phyloP scores from a whole-genome alignment of 2,113 vertebrate species.

The Hucho hucho region DNA sequence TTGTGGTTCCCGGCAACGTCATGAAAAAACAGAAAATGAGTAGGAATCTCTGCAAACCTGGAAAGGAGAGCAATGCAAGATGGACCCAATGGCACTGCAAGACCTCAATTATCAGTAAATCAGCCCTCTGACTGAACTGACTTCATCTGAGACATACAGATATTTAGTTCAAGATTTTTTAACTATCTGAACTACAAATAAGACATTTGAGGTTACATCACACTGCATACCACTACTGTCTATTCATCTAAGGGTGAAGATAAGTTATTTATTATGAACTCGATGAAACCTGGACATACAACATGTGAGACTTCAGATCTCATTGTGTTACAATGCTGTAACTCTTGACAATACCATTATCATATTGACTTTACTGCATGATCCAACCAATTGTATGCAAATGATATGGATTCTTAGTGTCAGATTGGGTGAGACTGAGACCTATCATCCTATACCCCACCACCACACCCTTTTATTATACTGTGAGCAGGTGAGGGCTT shows the following conservation, averaged over 20 bases:
- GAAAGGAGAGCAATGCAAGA: neutral
- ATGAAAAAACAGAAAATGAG: constrained; percentile 15
- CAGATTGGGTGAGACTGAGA: too few species aligned
- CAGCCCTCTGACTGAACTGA: neutral
- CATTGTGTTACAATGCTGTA: neutral
- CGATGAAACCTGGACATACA: neutral
- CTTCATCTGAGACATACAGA: neutral
- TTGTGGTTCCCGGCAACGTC: constrained; percentile 15
- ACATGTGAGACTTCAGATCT: neutral
- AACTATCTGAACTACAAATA: neutral
- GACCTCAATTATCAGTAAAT: neutral
- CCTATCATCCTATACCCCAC: too few species aligned
- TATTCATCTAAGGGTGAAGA: too few species aligned
- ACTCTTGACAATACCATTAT: too few species aligned
- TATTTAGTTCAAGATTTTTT: neutral
- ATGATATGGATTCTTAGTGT: too few species aligned
- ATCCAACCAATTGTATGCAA: too few species aligned
- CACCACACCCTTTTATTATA: too few species aligned
- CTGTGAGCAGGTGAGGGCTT: too few species aligned
- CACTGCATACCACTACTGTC: too few species aligned
- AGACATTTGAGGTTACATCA: neutral
- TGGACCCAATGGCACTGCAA: neutral
- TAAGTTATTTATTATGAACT: neutral
- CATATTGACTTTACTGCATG: too few species aligned
- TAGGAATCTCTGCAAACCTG: constrained; percentile 12